A percentile compares a stretch with the other conserved stretches of the same genome.
Conservation (phyloP, 2,888 invertebrate genomes). For the Anodontia alba region DNA sequence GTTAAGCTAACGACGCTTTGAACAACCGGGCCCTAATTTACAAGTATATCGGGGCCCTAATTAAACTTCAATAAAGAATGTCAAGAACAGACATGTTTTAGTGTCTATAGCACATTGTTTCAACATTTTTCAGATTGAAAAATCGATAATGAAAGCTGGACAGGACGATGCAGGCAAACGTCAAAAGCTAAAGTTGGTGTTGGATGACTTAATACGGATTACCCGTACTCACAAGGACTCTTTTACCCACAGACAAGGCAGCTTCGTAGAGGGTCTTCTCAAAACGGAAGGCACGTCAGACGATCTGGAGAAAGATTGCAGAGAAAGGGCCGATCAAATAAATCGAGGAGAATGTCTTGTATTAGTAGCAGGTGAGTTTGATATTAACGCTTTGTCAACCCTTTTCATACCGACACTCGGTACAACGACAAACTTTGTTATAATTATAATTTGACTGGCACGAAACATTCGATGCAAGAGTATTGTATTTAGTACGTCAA, state of each 20-base stretch:
- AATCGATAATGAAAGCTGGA: slow-evolving; percentile 52
- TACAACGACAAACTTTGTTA: too few species aligned
- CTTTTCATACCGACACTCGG: too few species aligned
- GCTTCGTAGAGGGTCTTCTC: slow-evolving; percentile 57
- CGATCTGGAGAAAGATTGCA: slow-evolving; percentile 61
- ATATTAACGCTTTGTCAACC: too few species aligned
- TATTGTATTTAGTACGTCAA: too few species aligned
- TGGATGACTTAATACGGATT: slow-evolving; percentile 48
- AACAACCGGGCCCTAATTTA: too few species aligned
- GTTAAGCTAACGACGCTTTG: too few species aligned
- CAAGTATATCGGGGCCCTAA: too few species aligned
- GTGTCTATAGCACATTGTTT: too few species aligned
- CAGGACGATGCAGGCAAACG: slow-evolving; percentile 60
- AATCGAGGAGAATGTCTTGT: slow-evolving; percentile 65
- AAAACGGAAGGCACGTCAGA: slow-evolving; percentile 61
- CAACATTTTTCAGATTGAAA: slow-evolving; percentile 67
- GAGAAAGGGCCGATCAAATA: slow-evolving; percentile 46
- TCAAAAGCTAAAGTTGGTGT: slow-evolving; percentile 53
- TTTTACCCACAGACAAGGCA: slow-evolving; percentile 31
- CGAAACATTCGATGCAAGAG: too few species aligned
- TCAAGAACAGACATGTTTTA: too few species aligned
- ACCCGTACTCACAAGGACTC: slow-evolving; percentile 39
- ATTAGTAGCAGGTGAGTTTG: slow-evolving; percentile 70
- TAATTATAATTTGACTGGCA: too few species aligned
- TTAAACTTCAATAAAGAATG: too few species aligned